phyloP scores from a whole-genome alignment of 2,888 invertebrate species.

The Noctua janthe region DNA sequence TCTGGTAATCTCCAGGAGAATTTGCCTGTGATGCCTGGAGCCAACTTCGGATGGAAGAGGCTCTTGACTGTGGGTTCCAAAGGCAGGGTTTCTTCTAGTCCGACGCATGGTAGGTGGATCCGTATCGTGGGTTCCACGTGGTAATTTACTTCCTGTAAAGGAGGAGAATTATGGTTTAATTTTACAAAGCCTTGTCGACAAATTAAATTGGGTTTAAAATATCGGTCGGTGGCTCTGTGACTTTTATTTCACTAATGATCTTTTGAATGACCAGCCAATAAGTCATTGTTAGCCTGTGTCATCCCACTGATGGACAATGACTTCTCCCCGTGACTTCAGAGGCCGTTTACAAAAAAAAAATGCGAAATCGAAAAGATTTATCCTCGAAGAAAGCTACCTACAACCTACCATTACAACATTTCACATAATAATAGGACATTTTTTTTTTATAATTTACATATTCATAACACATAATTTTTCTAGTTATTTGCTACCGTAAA shows the following conservation, averaged over 20 bases:
- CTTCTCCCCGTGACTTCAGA: background rate
- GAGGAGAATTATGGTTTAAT: conserved; percentile 11
- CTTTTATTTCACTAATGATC: background rate
- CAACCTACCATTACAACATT: conserved; percentile 8
- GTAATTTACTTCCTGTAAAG: conserved; percentile 79
- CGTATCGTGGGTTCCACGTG: conserved; percentile 76
- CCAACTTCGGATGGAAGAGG: conserved; percentile 80
- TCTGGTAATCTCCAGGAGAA: conserved; percentile 85
- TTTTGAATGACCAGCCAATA: background rate
- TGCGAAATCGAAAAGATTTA: background rate
- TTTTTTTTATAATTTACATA: conserved; percentile 33
- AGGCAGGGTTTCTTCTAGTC: conserved; percentile 80
- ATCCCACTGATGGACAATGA: background rate
- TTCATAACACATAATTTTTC: conserved; percentile 23
- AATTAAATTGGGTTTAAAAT: conserved; percentile 18
- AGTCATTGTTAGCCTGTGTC: background rate
- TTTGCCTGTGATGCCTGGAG: conserved; percentile 80
- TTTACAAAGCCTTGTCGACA: conserved; percentile 6
- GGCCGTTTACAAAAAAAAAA: background rate
- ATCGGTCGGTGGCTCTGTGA: conserved; percentile 10
- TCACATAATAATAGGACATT: conserved; percentile 11
- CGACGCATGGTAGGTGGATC: conserved; percentile 84
- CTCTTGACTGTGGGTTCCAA: conserved; percentile 77
- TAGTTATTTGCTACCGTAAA: conserved; percentile 31
- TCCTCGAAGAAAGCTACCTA: background rate